phyloP scores from a whole-genome alignment of 1,140 invertebrate genomes.

The Onthophagus taurus region DNA sequence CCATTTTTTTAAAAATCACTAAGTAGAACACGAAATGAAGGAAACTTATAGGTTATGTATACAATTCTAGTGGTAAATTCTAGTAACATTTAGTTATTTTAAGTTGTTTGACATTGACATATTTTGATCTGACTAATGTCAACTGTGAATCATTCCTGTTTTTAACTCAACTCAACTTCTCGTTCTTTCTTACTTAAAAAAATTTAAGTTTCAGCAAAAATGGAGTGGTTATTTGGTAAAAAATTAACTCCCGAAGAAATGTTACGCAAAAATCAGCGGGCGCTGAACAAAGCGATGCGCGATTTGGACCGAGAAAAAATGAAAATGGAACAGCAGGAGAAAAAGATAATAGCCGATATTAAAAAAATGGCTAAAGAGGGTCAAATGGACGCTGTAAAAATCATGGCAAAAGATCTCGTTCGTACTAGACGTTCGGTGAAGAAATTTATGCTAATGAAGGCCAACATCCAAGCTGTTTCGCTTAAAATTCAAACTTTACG shows the following conservation, averaged over 20 bases:
- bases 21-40: no score
- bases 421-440: conserved; percentile 91
- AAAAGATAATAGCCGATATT: conserved; percentile 96
- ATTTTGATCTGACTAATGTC: no score
- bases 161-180: no score
- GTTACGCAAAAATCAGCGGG: conserved; percentile 95
- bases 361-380: conserved; percentile 99
- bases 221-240: conserved; percentile 98
- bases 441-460: conserved; percentile 99
- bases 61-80: no score
- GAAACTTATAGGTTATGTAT: no score
- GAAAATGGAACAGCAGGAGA: conserved; percentile 98
- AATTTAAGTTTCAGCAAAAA: no score
- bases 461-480: conserved; percentile 98
- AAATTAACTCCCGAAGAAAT: conserved; percentile 95
- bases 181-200: no score
- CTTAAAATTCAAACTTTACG: conserved; percentile 97
- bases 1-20: no score
- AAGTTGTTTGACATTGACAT: no score
- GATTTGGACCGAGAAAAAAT: conserved; percentile 90
- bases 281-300: conserved; percentile 97
- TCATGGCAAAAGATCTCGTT: conserved; percentile 99
- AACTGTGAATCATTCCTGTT: no score
- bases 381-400: conserved; percentile 99
- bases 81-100: no score